Base-by-base conservation (phyloP, 2,797 vertebrate genomes). In the Crocidura indochinensis region DNA sequence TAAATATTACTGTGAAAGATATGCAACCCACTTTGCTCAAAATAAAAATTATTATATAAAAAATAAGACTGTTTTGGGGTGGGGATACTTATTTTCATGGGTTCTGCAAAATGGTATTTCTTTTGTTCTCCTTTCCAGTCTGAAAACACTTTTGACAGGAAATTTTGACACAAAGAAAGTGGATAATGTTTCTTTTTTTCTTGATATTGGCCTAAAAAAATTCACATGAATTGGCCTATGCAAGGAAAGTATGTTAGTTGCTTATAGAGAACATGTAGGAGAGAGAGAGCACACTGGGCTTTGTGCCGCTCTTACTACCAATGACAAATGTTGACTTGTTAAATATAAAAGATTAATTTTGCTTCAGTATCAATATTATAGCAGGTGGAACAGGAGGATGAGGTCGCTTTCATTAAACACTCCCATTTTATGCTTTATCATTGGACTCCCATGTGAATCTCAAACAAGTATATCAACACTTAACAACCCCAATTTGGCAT, bases 281-380 rank as follows among this genome's bases (percentile, higher is more conserved):
- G 27, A 68, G 20, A 29, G 20, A 29, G n/a, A n/a, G 22, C 9
- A 11, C 3, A 0, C n/a, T 4, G 17, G 10, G 84, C 26, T 74
- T 56, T 10, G 26, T 22, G 82, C 31, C 75, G 22, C 53, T 87
- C 46, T 31, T n/a, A 7, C 82, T 82, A 12, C 68, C 46, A 83
- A 90, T 78, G 90, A 49, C 67, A 51, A 44, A 47, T 77, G 56
- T 49, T 93, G 64, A 71, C 56, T 85, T 94, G 84, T 80, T 38
- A 87, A 87, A 89, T 79, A 88, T 53, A 82, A 82, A 85, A 79
- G 67, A 77, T 62, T 71, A 73, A 53, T 76, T 51, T 77, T 81
- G 75, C 60, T 68, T 60, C 47, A 72, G 60, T 91, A 60, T 90
- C 65, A 75, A 81, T 51, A 79, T 78, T 44, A 90, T 90, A 86